Evolutionary conservation across 2,113 vertebrate genomes (phyloP).

Genomic region (Chrysochloris asiatica): DNA sequence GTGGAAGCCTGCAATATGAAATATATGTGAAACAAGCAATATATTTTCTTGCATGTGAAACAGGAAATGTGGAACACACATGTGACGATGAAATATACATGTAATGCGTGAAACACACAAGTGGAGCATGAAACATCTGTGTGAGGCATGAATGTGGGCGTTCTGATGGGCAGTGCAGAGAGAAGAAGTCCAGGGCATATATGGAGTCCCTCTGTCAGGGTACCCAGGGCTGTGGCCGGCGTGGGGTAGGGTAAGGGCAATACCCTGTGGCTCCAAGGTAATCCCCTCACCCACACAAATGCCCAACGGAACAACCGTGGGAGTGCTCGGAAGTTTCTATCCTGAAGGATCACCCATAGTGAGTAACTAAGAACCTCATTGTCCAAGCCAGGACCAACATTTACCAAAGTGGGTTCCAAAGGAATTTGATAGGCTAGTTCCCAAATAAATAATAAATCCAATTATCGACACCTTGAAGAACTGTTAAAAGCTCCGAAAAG

Average conservation of each 20-base stretch:
- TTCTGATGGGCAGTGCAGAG: rapidly evolving
- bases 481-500: neutral
- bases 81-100: rapidly evolving
- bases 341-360: rapidly evolving
- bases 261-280: neutral
- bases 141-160: neutral
- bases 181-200: no score
- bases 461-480: neutral
- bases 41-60: neutral
- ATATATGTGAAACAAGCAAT: neutral
- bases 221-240: neutral
- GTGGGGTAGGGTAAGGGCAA: rapidly evolving
- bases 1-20: no score
- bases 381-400: neutral
- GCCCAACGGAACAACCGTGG: neutral
- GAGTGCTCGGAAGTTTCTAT: rapidly evolving
- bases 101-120: no score
- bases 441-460: neutral
- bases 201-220: no score
- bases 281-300: neutral
- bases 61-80: neutral
- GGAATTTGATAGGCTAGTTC: no score
- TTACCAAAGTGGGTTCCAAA: neutral
- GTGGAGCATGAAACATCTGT: no score
- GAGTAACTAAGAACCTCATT: no score